Evolutionary conservation across 2,888 invertebrate genomes (phyloP).

Genomic region (Drosophila pseudotakahashii): DNA sequence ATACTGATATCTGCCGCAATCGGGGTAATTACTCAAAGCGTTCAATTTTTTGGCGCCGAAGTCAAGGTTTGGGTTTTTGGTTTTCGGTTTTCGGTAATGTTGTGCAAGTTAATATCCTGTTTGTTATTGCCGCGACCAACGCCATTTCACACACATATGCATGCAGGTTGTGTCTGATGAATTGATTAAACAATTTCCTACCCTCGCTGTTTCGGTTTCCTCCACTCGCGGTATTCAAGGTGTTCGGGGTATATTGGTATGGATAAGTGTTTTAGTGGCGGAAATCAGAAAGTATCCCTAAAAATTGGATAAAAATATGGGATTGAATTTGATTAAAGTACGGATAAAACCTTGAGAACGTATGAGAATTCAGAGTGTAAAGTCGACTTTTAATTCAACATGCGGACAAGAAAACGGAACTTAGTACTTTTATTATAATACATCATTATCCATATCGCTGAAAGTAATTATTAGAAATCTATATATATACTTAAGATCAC

Average conservation of each 20-base stretch:
- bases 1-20: slow-evolving; percentile 16
- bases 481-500: too few species aligned
- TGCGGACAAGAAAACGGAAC: too few species aligned
- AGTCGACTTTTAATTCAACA: too few species aligned
- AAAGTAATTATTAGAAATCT: too few species aligned
- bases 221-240: background rate
- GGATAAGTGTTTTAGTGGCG: background rate
- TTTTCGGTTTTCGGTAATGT: slow-evolving; percentile 31
- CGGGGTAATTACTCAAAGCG: slow-evolving; percentile 74
- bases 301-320: background rate
- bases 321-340: too few species aligned
- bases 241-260: background rate
- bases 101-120: slow-evolving; percentile 80
- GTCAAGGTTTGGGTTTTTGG: slow-evolving; percentile 9
- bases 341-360: too few species aligned
- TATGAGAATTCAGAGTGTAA: too few species aligned
- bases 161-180: slow-evolving; percentile 69
- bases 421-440: too few species aligned
- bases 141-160: slow-evolving; percentile 37
- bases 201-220: slow-evolving; percentile 46
- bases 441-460: too few species aligned
- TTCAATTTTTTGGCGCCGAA: slow-evolving; percentile 29
- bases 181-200: slow-evolving; percentile 79
- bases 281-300: background rate
- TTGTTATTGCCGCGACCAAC: slow-evolving; percentile 72